Percentiles rank a stretch among this genome's conserved stretches.
phyloP scores from a whole-genome alignment of 2,113 vertebrate species.

The Caranx ignobilis region DNA sequence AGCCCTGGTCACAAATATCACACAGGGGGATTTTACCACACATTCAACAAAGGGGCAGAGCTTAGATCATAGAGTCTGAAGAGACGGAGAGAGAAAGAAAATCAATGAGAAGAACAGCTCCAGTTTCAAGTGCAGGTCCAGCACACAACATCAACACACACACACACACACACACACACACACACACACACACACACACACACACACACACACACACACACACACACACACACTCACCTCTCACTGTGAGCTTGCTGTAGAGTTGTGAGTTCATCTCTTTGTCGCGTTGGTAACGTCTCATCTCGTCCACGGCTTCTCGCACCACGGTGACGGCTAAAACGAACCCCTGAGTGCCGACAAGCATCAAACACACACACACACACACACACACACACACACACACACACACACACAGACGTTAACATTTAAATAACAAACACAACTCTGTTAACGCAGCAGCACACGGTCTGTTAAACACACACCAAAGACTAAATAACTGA shows the following conservation, averaged over 20 bases:
- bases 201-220: conserved; percentile 84
- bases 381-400: not conserved
- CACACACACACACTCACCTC: conserved; percentile 85
- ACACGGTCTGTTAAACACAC: too few species aligned
- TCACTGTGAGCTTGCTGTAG: conserved; percentile 95
- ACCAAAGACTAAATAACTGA: too few species aligned
- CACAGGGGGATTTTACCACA: conserved; percentile 60
- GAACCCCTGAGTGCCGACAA: conserved; percentile 86
- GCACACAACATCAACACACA: not conserved
- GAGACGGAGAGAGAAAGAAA: conserved; percentile 59
- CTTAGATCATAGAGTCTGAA: conserved; percentile 50
- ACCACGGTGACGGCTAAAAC: conserved; percentile 94
- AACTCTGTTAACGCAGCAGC: too few species aligned
- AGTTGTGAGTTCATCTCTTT: conserved; percentile 99
- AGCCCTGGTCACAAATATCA: conserved; percentile 59
- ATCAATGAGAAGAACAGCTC: conserved; percentile 65
- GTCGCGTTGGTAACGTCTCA: conserved; percentile 93
- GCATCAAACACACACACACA: not conserved
- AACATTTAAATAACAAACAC: too few species aligned
- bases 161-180: conserved; percentile 84
- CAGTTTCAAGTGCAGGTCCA: conserved; percentile 61
- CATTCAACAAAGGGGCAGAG: conserved; percentile 60
- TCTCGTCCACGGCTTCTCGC: conserved; percentile 95
- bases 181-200: conserved; percentile 72
- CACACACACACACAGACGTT: too few species aligned